A percentile compares a stretch with the other conserved stretches of the same genome.
phyloP scores from a whole-genome alignment of 2,113 vertebrate genomes.

The Urocolius indicus region DNA sequence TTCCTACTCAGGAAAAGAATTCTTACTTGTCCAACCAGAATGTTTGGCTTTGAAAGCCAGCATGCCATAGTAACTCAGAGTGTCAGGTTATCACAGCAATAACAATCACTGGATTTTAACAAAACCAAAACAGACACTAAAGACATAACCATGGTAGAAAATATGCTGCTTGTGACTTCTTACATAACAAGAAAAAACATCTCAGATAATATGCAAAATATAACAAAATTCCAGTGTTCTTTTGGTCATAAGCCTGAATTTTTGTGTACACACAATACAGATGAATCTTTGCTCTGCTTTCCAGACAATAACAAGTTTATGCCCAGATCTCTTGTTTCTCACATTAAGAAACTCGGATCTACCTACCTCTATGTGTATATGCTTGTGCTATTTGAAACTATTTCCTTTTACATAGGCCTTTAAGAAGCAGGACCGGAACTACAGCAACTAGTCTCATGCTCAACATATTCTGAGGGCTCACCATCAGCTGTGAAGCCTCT shows the following conservation, averaged over 20 bases:
- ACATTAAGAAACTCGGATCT: not conserved
- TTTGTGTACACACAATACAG: not conserved
- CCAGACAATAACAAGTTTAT: not conserved
- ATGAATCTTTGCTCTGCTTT: not conserved
- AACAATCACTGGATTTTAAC: not conserved
- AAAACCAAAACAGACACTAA: not conserved
- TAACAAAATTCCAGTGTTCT: not conserved
- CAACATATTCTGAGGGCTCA: not conserved
- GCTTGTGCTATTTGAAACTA: not conserved
- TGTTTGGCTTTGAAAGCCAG: not conserved
- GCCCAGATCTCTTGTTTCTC: not conserved
- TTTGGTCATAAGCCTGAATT: not conserved
- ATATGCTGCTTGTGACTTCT: not conserved
- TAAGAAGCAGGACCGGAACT: not conserved
- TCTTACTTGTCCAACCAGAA: not conserved
- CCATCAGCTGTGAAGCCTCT: not conserved
- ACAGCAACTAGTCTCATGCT: not conserved
- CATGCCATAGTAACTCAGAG: not conserved
- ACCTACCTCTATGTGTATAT: not conserved
- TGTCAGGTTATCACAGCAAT: not conserved
- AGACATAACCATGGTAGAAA: not conserved
- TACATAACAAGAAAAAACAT: not conserved
- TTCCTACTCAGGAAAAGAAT: not conserved
- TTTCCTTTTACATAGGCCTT: not conserved
- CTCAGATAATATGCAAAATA: not conserved